Base-by-base conservation (phyloP, 2,888 invertebrate species). In the Aphelenchoides bicaudatus region DNA sequence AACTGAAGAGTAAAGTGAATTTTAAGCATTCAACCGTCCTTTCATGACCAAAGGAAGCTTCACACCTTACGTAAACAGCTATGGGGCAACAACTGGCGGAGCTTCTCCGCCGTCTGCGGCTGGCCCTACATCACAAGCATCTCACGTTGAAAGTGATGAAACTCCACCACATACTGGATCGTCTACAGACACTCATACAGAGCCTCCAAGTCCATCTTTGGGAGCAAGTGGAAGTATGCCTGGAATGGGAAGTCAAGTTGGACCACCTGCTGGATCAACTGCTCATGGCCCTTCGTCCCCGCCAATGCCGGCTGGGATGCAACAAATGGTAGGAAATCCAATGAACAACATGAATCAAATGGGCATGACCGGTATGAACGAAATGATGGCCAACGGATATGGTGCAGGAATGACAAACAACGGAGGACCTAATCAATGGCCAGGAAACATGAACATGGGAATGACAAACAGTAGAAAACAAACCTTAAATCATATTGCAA, bases 11-110 rank as follows among this genome's bases (percentile, higher is more conserved):
- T 8, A 43, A 43, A 6, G 43, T 6, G 8, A 16, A 10, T 48
- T 51, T 51, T 27, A 27, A 51, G 52, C 25, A 27, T 51, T 51
- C 37, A 51, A 51, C 4, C 52, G 52, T 21, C 52, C 52, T n/a
- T 51, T 51, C 38, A n/a, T 51, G 2, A 51, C 52, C 2, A 37
- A 39, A 2, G 37, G 37, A n/a, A 29, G 52, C 21, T 51, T 51
- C 4, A 19, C 39, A 6, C 19, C 31, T 19, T 51, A 51, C 37
- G 37, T 19, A 27, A 51, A 38, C 37, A 16, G 30, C 1, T 51
- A 23, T 3, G 52, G 52, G 1, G 43, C 16, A 25, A 43, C 43
- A 8, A 25, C 25, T n/a, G 47, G 37, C 19, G 31, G 47, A 2
- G 19, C 16, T n/a, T 51, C 52, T 10, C 21, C 37, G 1, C 16